Base-by-base conservation (phyloP, 2,888 invertebrate genomes). In the Amblyteles armatorius region DNA sequence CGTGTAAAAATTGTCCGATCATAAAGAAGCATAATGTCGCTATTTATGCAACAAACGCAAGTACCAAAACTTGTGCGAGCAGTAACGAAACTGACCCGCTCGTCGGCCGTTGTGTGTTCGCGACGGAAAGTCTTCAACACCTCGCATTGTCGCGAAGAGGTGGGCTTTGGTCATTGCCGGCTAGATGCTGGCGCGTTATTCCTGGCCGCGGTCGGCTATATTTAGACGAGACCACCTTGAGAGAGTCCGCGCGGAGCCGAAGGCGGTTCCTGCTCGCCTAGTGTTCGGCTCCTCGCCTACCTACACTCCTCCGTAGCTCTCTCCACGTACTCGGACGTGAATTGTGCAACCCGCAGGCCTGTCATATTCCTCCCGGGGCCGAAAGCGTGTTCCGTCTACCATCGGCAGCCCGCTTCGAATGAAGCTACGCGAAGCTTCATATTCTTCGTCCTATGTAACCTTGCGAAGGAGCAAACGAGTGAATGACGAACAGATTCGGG, bases 171-270 rank as follows among this genome's bases (percentile, higher is more conserved):
- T 91, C 91, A 91, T 92, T 92, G 91, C 90, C 91, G 92, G 90
- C 90, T 90, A 88, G 87, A 87, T 83, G 88, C 88, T 88, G 89
- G 87, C 88, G 88, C 90, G 92, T 93, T 93, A 93, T 93, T 93
- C 93, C 92, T 91, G 91, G 92, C 91, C 89, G 88, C 87, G 89
- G 90, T 91, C 90, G 91, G 90, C 93, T 93, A 93, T 93, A 92
- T 93, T 92, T 93, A 93, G 92, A 92, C 90, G 92, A 92, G 92
- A 93, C 93, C 93, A 93, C 93, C 93, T 93, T 93, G 93, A 93
- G 92, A 89, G 90, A 90, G 88, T 89, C 86, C 89, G 87, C 87
- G 84, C 83, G 72, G 77, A 74, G 79, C 79, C 79, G 71, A 82
- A 85, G 85, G 85, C 82, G 85, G 85, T 82, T 82, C 79, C 79